Base-by-base conservation (phyloP, 2,797 vertebrate species). In the Chaetophractus vellerosus region DNA sequence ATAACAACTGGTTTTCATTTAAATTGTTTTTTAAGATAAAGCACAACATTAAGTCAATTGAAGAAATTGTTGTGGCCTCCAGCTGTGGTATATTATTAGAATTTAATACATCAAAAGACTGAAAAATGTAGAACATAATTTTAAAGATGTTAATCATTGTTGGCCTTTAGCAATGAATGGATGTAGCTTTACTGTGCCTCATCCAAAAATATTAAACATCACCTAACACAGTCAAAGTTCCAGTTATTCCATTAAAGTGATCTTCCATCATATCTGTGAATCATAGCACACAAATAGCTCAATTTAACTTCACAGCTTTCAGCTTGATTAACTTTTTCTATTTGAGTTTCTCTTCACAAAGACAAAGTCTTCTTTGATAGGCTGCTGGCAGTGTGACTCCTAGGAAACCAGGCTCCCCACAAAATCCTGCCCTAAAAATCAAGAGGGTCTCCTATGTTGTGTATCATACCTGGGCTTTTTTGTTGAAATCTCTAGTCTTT, bases 1-100 rank as follows among this genome's bases (percentile, higher is more conserved):
- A 86, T 89, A 81, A 86, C 48, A 75, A 94, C 63, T 86, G 24
- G 88, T 93, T 96, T 91, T 96, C 82, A 95, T 69, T 94, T 90
- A 91, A 81, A 92, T 85, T 78, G 80, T 94, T 92, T 93, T 88
- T 96, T 76, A 84, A 87, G 26, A 78, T 71, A 94, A 87, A 75
- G 21, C 84, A n/a, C 28, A 90, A 55, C 16, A 23, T 86, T 88
- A 69, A 96, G 88, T 94, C 63, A 94, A 80, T 79, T 38, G 6
- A 50, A 75, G 50, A 88, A 94, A 83, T 0, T 24, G n/a, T 71
- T 90, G 64, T 91, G 59, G 14, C 38, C 59, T 88, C 74, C 63
- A 88, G 84, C 52, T 83, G 23, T 83, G 71, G 28, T 72, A 81
- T 33, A 91, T 79, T 72, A 93, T 85, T 95, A 95, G 45, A 88